These are phyloP conservation scores for Emydocephalus ijimae DNA, from an alignment of 2,113 vertebrate genomes.

Conservation along the genomic window DNA sequence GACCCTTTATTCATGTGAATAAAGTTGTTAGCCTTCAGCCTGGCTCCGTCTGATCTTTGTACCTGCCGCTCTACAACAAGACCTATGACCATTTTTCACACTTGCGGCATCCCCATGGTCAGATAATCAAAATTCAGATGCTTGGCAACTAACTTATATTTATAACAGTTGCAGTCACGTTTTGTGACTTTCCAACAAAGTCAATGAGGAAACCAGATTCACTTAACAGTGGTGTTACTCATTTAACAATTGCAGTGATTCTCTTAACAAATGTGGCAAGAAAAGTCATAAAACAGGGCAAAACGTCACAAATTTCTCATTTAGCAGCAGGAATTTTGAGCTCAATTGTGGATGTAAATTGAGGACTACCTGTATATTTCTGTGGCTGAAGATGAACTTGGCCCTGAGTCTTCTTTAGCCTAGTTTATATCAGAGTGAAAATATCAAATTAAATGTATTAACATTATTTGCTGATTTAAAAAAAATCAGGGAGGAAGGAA, in stretches of 20 bases:
- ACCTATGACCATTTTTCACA: background rate
- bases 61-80: too few species aligned
- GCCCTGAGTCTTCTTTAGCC: background rate
- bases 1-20: too few species aligned
- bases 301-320: background rate
- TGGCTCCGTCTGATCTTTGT: too few species aligned
- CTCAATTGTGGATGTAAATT: background rate
- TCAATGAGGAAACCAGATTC: background rate
- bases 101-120: background rate
- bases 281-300: background rate
- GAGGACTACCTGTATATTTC: background rate
- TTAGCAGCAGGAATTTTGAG: background rate
- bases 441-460: background rate
- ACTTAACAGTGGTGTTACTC: background rate
- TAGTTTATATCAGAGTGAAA: background rate
- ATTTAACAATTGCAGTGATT: background rate
- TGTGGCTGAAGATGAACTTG: background rate
- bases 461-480: background rate
- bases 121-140: background rate
- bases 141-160: background rate
- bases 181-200: background rate
- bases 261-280: background rate
- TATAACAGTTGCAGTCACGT: background rate
- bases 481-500: too few species aligned
- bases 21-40: too few species aligned